Evolutionary conservation across 1,140 invertebrate genomes (phyloP), one percentile per base, ranked within the genome.

Genomic region (Elysia chlorotica): DNA sequence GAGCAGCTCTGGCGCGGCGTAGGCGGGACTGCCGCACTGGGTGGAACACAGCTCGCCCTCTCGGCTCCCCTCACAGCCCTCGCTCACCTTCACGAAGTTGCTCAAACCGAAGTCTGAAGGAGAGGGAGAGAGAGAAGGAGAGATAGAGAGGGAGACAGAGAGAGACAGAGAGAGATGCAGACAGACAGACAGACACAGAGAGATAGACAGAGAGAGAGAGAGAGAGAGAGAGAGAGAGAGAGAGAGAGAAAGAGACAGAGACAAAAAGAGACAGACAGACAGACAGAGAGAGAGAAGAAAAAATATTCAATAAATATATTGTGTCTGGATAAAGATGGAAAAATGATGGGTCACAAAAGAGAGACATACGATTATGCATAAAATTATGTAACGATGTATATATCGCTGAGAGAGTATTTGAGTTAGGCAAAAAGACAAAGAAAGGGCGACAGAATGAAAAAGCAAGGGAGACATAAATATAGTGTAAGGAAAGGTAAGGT

Each of bases 21-120:
- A 87, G 0, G 86, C 86, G 17, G 86, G 86, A 57, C 83, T 85
- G 37, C 86, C 86, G 71, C 86, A 87, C 73, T 87, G 86, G 14
- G 86, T 87, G 19, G 81, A 79, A 57, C 82, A 81, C 23, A 80
- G 78, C 28, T 85, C 80, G 41, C 81, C 79, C 0, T 72, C 76
- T 21, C 66, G 48, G 0, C 74, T 61, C 0, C 81, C 80, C 31
- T 85, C 81, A 30, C 79, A 78, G 0, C 77, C 75, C 1, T 59
- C 76, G 17, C 75, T 71, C 17, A 80, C 69, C 48, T 78, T 78
- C 31, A 84, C 81, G 23, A 75, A 78, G 76, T 86, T 86, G 61
- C 85, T 86, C 25, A 87, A 74, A n/a, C 86, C 86, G 73, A 87
- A 87, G 78, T 87, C 86, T 86, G 65, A 21, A 78, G 41, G 19